Evolutionary conservation across 2,888 invertebrate genomes (phyloP).

Genomic region (Theretra japonica): DNA sequence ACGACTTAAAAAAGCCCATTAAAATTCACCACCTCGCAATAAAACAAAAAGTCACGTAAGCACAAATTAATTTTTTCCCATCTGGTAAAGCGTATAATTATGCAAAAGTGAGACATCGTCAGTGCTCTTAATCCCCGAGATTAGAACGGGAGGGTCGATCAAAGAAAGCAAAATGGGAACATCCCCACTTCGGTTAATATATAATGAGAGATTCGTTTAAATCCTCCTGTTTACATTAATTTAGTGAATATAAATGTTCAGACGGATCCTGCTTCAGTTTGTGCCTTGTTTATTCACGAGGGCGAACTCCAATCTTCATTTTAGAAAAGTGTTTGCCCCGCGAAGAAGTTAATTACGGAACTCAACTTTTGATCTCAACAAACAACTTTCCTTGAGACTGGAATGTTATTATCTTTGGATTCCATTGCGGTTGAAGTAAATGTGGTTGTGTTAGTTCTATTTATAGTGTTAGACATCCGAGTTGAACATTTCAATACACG

Average conservation of each 20-base stretch:
- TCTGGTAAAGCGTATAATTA: conserved; percentile 75
- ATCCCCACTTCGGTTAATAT: conserved; percentile 77
- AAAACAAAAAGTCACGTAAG: conserved; percentile 33
- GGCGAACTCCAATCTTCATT: conserved; percentile 28
- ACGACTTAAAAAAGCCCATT: conserved; percentile 6
- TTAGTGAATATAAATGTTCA: conserved; percentile 63
- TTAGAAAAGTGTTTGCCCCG: conserved; percentile 28
- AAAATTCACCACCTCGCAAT: conserved; percentile 39
- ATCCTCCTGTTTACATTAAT: conserved; percentile 78
- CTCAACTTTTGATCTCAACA: conserved; percentile 22
- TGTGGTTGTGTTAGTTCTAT: conserved; percentile 2
- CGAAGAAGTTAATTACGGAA: conserved; percentile 29
- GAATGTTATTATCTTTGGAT: conserved; percentile 15
- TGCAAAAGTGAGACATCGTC: conserved; percentile 72
- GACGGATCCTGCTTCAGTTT: conserved; percentile 41
- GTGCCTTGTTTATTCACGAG: conserved; percentile 35
- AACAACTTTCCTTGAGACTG: conserved; percentile 3
- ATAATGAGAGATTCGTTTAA: conserved; percentile 74
- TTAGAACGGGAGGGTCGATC: conserved; percentile 71
- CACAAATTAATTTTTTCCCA: conserved; percentile 70
- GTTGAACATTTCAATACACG: neutral
- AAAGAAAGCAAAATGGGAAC: conserved; percentile 67
- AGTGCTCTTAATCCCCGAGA: conserved; percentile 70
- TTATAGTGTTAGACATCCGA: neutral
- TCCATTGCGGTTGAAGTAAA: conserved; percentile 19